Evolutionary conservation across 1,140 invertebrate species (phyloP).

Genomic region (Ganaspis sp.): DNA sequence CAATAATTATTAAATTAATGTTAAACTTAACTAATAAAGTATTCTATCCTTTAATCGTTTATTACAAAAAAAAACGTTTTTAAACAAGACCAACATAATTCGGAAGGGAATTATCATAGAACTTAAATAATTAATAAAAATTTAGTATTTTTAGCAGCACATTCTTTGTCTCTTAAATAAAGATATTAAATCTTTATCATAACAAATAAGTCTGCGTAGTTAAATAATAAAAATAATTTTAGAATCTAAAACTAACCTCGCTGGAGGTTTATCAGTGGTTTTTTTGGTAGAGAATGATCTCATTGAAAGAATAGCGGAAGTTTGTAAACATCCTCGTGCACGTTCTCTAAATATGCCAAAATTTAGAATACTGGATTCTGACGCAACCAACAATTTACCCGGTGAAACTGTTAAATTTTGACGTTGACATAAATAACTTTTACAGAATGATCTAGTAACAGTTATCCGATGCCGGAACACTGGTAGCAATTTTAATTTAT

Average conservation of each 20-base stretch:
- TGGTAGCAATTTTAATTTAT: conserved; percentile 54
- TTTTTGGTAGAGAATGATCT: conserved; percentile 60
- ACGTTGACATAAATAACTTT: conserved; percentile 35
- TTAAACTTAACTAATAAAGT: too few species aligned
- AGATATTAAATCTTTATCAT: too few species aligned
- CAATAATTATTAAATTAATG: too few species aligned
- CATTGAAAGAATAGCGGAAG: conserved; percentile 42
- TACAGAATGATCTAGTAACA: conserved; percentile 46
- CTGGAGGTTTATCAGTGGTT: conserved; percentile 52
- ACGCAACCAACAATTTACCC: neutral
- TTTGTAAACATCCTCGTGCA: conserved; percentile 34
- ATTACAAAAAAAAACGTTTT: too few species aligned
- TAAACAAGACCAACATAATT: too few species aligned
- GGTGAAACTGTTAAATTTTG: neutral
- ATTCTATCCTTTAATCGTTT: too few species aligned
- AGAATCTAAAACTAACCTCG: conserved; percentile 49
- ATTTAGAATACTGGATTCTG: neutral
- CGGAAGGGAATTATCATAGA: too few species aligned
- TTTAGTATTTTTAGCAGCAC: too few species aligned
- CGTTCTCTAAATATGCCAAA: conserved; percentile 22
- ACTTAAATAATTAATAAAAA: too few species aligned
- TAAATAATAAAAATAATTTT: neutral
- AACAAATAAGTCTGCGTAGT: too few species aligned
- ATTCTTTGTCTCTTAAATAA: too few species aligned
- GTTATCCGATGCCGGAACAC: conserved; percentile 50